Base-by-base conservation (phyloP, 2,797 vertebrate genomes). In the Liasis olivaceus region DNA sequence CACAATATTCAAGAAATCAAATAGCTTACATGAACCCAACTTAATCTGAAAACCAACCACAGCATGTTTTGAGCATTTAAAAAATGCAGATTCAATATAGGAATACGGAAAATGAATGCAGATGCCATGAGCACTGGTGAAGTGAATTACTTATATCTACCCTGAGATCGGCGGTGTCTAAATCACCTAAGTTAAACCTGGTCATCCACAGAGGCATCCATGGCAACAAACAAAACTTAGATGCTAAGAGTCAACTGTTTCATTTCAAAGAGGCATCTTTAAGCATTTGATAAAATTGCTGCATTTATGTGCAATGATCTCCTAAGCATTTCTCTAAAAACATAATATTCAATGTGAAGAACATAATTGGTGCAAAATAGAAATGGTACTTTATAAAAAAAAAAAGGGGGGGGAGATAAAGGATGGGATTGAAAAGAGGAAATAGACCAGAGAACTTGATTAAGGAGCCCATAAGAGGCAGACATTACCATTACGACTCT, bases 391-490 rank as follows among this genome's bases (percentile, higher is more conserved):
- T 92, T 77, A 69, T 36, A 36, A 36, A 36, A 36, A 36, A 36
- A 36, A 36, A 36, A 36, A 36, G 31, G 31, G 31, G 31, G 31
- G 31, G 31, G 31, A 36, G 31, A 36, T 88, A 51, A 66, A 36
- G 64, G 17, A 63, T 51, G 62, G 62, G 51, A 54, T n/a, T 59
- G 8, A 72, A n/a, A 64, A 51, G 31, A 51, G 22, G 60, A 88
- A 85, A 89, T 15, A 85, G 88, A 91, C 58, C 85, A 91, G 62
- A 90, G 62, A 47, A 93, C 89, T 94, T 94, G 91, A 96, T 96
- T 96, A 96, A 94, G 63, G 60, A 94, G 95, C 94, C 92, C 94
- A 81, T 28, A 89, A 93, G 93, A 36, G 87, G 26, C 31, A 95
- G 93, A 93, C 93, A 87, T 63, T 95, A 90, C 89, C 69, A 91